A percentile compares a stretch with the other conserved stretches of the same genome.
phyloP scores from a whole-genome alignment of 2,888 invertebrate genomes.

The Andricus curvator region DNA sequence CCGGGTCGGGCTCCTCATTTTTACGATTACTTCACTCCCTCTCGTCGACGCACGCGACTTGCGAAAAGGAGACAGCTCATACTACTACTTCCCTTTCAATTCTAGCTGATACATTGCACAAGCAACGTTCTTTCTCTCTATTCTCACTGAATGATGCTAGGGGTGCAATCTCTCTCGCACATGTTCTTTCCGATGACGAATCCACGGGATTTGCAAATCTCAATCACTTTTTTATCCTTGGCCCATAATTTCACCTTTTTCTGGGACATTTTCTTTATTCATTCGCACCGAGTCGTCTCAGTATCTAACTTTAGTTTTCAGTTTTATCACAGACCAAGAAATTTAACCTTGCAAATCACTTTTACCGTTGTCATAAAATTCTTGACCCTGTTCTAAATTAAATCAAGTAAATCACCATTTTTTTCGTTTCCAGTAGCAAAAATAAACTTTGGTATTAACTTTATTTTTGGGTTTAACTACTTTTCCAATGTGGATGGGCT shows the following conservation, averaged over 20 bases:
- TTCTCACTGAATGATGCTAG: neutral
- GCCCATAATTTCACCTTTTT: constrained; percentile 16
- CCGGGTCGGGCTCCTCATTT: neutral
- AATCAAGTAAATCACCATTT: neutral
- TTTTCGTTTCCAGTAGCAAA: neutral
- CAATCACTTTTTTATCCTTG: constrained; percentile 25
- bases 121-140: constrained; percentile 8
- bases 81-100: neutral
- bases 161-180: neutral
- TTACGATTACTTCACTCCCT: neutral
- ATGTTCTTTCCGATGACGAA: neutral
- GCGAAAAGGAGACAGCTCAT: neutral
- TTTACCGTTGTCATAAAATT: neutral
- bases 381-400: neutral
- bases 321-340: neutral
- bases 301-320: constrained; percentile 4
- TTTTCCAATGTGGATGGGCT: no score
- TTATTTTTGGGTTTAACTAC: no score
- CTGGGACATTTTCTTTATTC: constrained; percentile 19
- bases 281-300: neutral
- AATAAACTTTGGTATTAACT: no score
- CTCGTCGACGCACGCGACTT: neutral
- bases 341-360: neutral
- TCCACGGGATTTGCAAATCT: neutral
- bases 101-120: constrained; percentile 10